A percentile compares a stretch with the other conserved stretches of the same genome.
phyloP scores from a whole-genome alignment of 1,140 invertebrate species.

The Achroia grisella region DNA sequence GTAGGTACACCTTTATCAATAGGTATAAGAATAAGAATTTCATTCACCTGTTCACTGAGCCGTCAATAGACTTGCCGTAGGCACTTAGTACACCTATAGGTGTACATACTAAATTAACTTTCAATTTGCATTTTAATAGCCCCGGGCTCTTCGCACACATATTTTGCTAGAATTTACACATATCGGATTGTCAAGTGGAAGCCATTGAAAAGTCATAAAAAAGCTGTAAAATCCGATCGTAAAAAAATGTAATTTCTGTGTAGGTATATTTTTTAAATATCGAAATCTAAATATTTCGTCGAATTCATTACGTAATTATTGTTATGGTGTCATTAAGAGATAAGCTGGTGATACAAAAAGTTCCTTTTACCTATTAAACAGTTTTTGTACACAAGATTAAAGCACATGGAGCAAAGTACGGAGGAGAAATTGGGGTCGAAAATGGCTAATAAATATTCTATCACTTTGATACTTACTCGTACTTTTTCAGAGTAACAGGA shows the following conservation, averaged over 20 bases:
- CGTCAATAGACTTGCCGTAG: too few relatives aligned
- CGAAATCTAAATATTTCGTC: background rate
- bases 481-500: too few relatives aligned
- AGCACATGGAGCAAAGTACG: too few relatives aligned
- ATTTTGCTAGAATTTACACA: slow-evolving; percentile 64
- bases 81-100: slow-evolving; percentile 4
- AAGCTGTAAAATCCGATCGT: slow-evolving; percentile 62
- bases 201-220: slow-evolving; percentile 66
- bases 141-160: slow-evolving; percentile 37
- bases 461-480: too few relatives aligned
- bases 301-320: background rate
- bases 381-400: too few relatives aligned
- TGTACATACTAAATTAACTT: slow-evolving; percentile 45
- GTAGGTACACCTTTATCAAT: too few relatives aligned
- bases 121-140: slow-evolving; percentile 59
- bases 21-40: too few relatives aligned
- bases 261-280: slow-evolving; percentile 29
- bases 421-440: too few relatives aligned
- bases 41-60: too few relatives aligned
- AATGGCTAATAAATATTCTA: too few relatives aligned
- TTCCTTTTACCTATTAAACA: background rate
- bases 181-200: slow-evolving; percentile 50
- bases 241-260: slow-evolving; percentile 54
- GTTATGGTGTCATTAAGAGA: background rate
- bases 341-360: background rate